Base-by-base conservation (phyloP, 2,888 invertebrate genomes). In the Trachelus iudaicus region DNA sequence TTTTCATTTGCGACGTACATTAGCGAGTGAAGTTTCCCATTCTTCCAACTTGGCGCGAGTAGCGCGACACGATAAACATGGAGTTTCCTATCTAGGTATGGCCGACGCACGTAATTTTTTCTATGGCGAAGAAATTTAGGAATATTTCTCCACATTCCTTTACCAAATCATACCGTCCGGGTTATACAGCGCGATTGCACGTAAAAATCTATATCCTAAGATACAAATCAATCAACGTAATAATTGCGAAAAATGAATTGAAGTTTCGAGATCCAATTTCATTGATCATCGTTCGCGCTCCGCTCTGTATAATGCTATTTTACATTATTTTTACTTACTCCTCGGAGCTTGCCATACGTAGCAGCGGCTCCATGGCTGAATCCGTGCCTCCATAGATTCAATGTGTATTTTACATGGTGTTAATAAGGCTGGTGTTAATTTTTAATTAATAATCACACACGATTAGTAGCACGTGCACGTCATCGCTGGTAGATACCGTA, bases 1-100 rank as follows among this genome's bases (percentile, higher is more conserved):
- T 77, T 77, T 77, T 71, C 69, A 77, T 77, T 79, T 77, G 75
- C 75, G 35, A 33, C 33, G 33, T 33, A 33, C 75, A 79, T 79
- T 79, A 79, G 69, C 78, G 40, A 71, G 40, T 78, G 15, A 15
- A 4, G 15, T 69, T 40, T 40, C 75, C 75, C 75, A 34, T 31
- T 73, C 33, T 68, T 73, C 37, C 75, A 78, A 76, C 76, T 78
- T 78, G 75, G 31, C 73, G 75, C 71, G n/a, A 40, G 40, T 40
- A 40, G 4, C 37, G 13, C 40, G 40, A 40, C 40, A 40, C 40
- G 4, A 40, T 40, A 40, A 40, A 0, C 40, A 23, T 56, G 9
- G 56, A 56, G 56, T 23, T 23, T 56, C 56, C 56, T 23, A 23
- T 56, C 56, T 23, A 56, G 56, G 56, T 56, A 56, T 2, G 9